Conservation (phyloP, 2,113 vertebrate species). For the Grantiella picta region DNA sequence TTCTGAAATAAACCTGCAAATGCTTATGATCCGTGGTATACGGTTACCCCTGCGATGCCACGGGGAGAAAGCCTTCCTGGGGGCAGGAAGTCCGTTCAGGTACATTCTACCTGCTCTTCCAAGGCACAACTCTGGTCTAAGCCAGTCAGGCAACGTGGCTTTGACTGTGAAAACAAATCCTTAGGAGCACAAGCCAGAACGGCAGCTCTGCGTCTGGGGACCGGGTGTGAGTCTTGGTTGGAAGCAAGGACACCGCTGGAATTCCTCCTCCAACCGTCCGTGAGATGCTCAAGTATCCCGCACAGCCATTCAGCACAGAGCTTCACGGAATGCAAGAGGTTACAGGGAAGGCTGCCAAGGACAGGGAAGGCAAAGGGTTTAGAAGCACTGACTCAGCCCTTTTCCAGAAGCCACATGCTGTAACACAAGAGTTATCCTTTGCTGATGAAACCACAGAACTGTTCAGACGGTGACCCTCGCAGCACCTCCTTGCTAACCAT, state of each 20-base stretch:
- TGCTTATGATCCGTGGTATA: neutral
- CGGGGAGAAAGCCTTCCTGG: neutral
- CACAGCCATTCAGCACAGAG: neutral
- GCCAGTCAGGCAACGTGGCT: neutral
- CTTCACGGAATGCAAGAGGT: neutral
- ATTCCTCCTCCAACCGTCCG: neutral
- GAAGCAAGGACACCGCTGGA: neutral
- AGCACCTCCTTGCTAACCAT: neutral
- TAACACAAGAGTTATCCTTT: neutral
- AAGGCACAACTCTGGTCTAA: neutral
- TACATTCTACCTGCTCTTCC: neutral
- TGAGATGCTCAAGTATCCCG: neutral
- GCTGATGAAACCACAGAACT: neutral
- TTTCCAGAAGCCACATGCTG: neutral
- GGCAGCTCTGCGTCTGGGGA: accelerated
- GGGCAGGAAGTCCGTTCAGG: neutral
- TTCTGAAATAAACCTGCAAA: neutral
- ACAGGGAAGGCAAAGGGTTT: neutral
- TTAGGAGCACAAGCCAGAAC: neutral
- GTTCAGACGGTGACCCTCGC: neutral
- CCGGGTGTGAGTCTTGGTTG: accelerated
- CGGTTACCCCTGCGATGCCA: neutral
- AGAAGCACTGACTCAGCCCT: constrained; percentile 16
- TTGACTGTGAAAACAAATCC: neutral
- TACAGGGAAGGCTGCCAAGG: neutral